Conservation (phyloP, 2,797 vertebrate genomes). For the Gephyroberyx darwinii region DNA sequence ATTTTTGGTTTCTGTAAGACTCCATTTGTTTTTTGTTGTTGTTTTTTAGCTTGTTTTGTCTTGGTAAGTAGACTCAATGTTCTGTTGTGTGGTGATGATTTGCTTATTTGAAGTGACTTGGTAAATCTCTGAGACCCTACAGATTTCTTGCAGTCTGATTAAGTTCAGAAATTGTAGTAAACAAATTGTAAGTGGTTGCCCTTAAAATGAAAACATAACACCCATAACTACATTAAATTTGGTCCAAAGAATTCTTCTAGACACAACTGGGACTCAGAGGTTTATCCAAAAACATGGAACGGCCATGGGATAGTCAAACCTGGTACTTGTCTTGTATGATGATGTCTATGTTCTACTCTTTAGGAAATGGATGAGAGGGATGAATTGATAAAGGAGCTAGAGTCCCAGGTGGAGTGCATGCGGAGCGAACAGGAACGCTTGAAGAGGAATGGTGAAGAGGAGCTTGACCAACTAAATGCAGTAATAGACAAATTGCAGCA, state of each 20-base stretch:
- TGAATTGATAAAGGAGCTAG: conserved; percentile 86
- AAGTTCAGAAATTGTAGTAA: neutral
- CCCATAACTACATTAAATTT: neutral
- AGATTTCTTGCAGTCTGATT: neutral
- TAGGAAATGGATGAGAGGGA: conserved; percentile 88
- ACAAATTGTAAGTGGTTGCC: neutral
- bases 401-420: conserved; percentile 90
- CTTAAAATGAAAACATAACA: neutral
- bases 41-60: conserved; percentile 51
- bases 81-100: conserved; percentile 63
- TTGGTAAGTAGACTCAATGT: conserved; percentile 66
- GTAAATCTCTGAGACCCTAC: conserved; percentile 67
- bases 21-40: conserved; percentile 41
- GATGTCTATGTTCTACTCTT: conserved; percentile 21
- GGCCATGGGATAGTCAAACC: conserved; percentile 12
- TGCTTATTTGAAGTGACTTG: conserved; percentile 60
- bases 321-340: conserved; percentile 7
- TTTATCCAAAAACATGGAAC: conserved; percentile 45
- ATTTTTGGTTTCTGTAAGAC: conserved; percentile 38
- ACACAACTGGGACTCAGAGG: conserved; percentile 55
- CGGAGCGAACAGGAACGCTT: conserved; percentile 88
- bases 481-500: conserved; percentile 96
- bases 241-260: conserved; percentile 4
- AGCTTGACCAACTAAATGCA: conserved; percentile 90
- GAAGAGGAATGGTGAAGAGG: conserved; percentile 87